Conservation (phyloP, 64 coral and sea anemone species). For the Platygyra sinensis region DNA sequence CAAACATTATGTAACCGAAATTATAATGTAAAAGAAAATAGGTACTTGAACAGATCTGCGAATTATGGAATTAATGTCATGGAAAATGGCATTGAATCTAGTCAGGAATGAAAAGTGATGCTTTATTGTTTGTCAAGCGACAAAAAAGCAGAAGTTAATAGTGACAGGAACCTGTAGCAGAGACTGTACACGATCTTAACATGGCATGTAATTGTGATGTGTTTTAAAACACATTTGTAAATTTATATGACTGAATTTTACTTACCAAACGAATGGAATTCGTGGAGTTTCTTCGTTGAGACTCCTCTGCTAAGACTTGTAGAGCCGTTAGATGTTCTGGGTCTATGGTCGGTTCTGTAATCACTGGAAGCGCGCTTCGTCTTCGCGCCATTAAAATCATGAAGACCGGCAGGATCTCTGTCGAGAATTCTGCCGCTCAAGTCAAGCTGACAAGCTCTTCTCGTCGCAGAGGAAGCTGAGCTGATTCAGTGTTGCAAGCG, state of each 20-base stretch:
- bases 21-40: conserved; percentile 10
- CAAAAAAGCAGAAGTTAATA: neutral
- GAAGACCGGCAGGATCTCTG: neutral
- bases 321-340: neutral
- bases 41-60: neutral
- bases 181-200: neutral
- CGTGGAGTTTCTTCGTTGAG: conserved; percentile 2
- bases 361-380: conserved; percentile 34
- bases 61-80: neutral
- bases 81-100: neutral
- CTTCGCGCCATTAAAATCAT: neutral
- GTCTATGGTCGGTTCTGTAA: conserved; percentile 14
- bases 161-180: neutral
- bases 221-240: neutral
- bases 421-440: neutral
- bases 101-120: neutral
- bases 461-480: too few relatives aligned
- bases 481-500: neutral
- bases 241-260: neutral
- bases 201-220: neutral
- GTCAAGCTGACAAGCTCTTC: neutral
- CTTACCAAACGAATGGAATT: neutral
- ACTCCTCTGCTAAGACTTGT: neutral
- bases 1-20: neutral
- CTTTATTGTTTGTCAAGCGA: neutral